Base-by-base conservation (phyloP, 2,888 invertebrate genomes). In the Celastrina argiolus region DNA sequence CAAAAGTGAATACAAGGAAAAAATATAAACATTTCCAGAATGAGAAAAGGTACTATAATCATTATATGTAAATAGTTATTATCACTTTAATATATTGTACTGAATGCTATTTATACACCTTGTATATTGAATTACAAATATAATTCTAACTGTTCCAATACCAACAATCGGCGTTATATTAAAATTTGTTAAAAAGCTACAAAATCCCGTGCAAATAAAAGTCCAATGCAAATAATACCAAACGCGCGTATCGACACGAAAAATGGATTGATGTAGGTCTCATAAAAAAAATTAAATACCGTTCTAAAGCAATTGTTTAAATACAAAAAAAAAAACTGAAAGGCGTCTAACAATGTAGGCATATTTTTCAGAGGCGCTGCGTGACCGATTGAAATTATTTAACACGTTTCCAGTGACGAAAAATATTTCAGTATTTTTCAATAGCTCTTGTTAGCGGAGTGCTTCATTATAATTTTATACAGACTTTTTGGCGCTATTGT, bases 381-480 rank as follows among this genome's bases (percentile, higher is more conserved):
- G 58, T 31, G 58, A 58, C 16, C 58, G 31, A 31, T 58, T 16
- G 58, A 58, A 28, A 10, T 58, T 58, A 31, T 51, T 58, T 31
- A 28, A 28, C 58, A 58, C 58, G n/a, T 58, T 58, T 58, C 16
- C 14, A 8, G 58, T 31, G 31, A 31, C 31, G 58, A 31, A 58
- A 28, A 31, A 58, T 58, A 58, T 58, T 58, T 58, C 58, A 58
- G 31, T 58, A 31, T 58, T 58, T 58, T 58, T 58, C 58, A 58
- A 58, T 58, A 31, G 58, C 31, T 58, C 58, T 58, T 58, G 58
- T 58, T 58, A 58, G 31, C 31, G 28, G 58, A 58, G 58, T 58
- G 58, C 58, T 58, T 58, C 58, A 58, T 58, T 58, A 58, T 58
- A 58, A 58, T 58, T 58, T 58, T 58, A 58, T 58, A n/a, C 58